Conservation (phyloP, 2,888 invertebrate species). For the Scaptomyza flava region DNA sequence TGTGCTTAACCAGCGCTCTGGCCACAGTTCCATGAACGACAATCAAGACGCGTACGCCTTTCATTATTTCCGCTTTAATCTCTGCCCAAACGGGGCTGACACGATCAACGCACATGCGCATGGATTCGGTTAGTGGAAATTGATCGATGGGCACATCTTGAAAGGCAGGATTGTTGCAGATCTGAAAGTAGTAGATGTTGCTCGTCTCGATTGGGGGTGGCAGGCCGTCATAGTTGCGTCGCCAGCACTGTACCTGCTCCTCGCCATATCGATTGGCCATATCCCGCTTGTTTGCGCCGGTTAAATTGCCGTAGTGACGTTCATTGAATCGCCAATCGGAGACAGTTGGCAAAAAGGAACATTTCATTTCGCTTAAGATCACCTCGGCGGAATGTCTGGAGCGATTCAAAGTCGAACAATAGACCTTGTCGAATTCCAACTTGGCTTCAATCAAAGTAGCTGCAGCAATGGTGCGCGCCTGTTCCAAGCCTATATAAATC, state of each 20-base stretch:
- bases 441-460: constrained; percentile 89
- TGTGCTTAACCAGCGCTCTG: constrained; percentile 93
- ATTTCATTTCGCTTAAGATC: constrained; percentile 88
- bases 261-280: constrained; percentile 94
- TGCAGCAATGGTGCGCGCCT: constrained; percentile 85
- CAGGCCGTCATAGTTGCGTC: constrained; percentile 92
- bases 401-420: constrained; percentile 91
- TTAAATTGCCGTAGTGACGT: constrained; percentile 94
- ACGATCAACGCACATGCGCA: constrained; percentile 92
- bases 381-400: constrained; percentile 90
- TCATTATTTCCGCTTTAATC: constrained; percentile 89
- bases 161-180: constrained; percentile 91
- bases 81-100: constrained; percentile 92
- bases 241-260: constrained; percentile 93
- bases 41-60: constrained; percentile 90
- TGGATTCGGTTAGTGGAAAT: constrained; percentile 93
- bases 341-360: constrained; percentile 88
- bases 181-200: constrained; percentile 90
- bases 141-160: constrained; percentile 88
- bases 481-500: constrained; percentile 70
- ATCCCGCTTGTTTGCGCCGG: constrained; percentile 93
- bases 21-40: constrained; percentile 95
- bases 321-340: constrained; percentile 94
- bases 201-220: constrained; percentile 92
- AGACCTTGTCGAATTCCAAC: constrained; percentile 91